phyloP scores from a whole-genome alignment of 2,888 invertebrate genomes.

The Phyto melanocephala region DNA sequence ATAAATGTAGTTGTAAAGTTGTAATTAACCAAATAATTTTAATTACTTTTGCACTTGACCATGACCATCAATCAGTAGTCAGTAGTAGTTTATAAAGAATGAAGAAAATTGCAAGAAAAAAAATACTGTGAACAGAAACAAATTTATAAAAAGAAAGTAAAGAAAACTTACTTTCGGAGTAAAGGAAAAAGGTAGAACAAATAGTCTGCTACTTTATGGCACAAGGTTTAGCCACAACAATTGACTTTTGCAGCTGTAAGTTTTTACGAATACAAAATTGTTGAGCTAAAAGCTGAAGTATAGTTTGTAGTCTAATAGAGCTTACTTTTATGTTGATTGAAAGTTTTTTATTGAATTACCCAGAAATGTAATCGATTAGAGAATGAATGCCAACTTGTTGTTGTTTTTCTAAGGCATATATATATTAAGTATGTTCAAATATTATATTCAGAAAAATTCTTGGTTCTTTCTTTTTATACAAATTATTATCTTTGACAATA shows the following conservation, averaged over 20 bases:
- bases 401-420: too few relatives aligned
- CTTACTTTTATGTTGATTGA: too few relatives aligned
- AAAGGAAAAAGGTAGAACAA: background rate
- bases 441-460: too few relatives aligned
- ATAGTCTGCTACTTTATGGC: constrained; percentile 47
- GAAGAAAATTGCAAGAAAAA: background rate
- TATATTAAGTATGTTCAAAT: too few relatives aligned
- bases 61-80: constrained; percentile 66
- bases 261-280: too few relatives aligned
- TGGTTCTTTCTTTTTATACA: too few relatives aligned
- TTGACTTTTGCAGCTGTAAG: constrained; percentile 42
- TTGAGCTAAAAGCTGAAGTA: too few relatives aligned
- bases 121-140: background rate
- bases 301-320: too few relatives aligned
- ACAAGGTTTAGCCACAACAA: constrained; percentile 42
- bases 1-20: background rate
- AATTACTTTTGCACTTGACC: constrained; percentile 66
- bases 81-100: constrained; percentile 16
- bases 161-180: background rate
- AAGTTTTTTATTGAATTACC: too few relatives aligned
- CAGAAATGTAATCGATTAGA: too few relatives aligned
- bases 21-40: constrained; percentile 64
- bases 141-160: background rate
- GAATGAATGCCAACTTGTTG: too few relatives aligned
- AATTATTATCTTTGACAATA: too few relatives aligned